Evolutionary conservation across 2,113 vertebrate species (phyloP).

Genomic region (Laticauda laticaudata): DNA sequence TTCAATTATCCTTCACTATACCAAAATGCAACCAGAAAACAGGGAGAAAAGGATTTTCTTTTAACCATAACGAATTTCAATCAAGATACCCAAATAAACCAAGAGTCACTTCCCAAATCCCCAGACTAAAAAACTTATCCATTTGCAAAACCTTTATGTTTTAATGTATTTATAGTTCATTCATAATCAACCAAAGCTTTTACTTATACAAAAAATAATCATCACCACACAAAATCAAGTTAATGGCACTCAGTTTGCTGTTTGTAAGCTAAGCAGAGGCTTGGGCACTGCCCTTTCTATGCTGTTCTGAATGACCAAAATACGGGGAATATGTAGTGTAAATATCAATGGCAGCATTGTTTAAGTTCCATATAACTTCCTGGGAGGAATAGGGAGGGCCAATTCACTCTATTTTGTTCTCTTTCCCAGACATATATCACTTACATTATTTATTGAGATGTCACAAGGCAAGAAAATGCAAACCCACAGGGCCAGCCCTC

Average conservation of each 20-base stretch:
- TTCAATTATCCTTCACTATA: constrained; percentile 9
- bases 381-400: background rate
- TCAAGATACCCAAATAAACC: constrained; percentile 21
- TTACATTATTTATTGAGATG: constrained; percentile 7
- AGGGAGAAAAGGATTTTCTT: background rate
- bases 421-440: constrained; percentile 8
- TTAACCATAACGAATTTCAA: background rate
- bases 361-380: constrained; percentile 9
- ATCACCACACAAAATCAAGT: constrained; percentile 11
- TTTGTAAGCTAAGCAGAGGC: constrained; percentile 2
- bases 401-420: background rate
- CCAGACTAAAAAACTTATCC: constrained; percentile 25
- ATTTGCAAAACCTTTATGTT: constrained; percentile 21
- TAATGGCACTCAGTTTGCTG: background rate
- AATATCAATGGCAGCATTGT: background rate
- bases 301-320: constrained; percentile 8
- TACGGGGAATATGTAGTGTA: background rate
- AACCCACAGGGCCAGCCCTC: background rate
- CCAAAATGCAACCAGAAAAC: constrained; percentile 11
- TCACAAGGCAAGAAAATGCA: constrained; percentile 5
- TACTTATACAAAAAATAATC: constrained; percentile 15
- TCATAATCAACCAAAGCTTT: background rate
- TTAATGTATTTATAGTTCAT: constrained; percentile 48
- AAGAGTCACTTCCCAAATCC: constrained; percentile 22
- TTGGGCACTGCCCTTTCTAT: background rate